phyloP scores from a whole-genome alignment of 1,140 invertebrate species.

The Berghia stephanieae region DNA sequence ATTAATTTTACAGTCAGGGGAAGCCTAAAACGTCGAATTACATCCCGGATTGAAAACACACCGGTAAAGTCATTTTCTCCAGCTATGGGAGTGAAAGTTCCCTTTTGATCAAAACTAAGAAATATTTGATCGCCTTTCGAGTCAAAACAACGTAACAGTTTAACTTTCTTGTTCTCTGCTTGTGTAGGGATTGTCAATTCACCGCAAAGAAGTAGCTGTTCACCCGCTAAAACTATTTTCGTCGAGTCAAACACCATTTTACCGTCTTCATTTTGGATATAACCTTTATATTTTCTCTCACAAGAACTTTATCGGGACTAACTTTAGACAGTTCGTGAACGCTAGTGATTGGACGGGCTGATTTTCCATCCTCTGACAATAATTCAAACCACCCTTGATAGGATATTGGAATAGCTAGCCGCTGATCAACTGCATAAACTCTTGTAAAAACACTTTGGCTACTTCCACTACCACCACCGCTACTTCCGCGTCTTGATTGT shows the following conservation, averaged over 20 bases:
- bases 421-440: slow-evolving; percentile 69
- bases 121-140: slow-evolving; percentile 84
- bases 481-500: slow-evolving; percentile 62
- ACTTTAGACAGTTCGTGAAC: slow-evolving; percentile 83
- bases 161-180: slow-evolving; percentile 61
- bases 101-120: slow-evolving; percentile 84
- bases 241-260: slow-evolving; percentile 75
- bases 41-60: slow-evolving; percentile 82
- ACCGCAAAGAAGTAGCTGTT: slow-evolving; percentile 80
- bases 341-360: slow-evolving; percentile 87
- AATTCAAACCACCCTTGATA: slow-evolving; percentile 94
- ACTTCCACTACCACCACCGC: too few species aligned
- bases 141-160: slow-evolving; percentile 87
- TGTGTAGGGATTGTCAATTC: slow-evolving; percentile 72
- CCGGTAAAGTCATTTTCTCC: slow-evolving; percentile 92
- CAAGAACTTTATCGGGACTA: slow-evolving; percentile 81
- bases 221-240: slow-evolving; percentile 75
- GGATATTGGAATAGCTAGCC: slow-evolving; percentile 81
- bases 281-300: slow-evolving; percentile 87
- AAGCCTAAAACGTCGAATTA: slow-evolving; percentile 83
- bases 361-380: slow-evolving; percentile 89
- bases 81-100: slow-evolving; percentile 88
- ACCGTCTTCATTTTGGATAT: slow-evolving; percentile 69
- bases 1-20: slow-evolving; percentile 90
- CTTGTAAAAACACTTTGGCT: slow-evolving; percentile 47